Base-by-base conservation (phyloP, 2,888 invertebrate species). In the Erebia epiphron region DNA sequence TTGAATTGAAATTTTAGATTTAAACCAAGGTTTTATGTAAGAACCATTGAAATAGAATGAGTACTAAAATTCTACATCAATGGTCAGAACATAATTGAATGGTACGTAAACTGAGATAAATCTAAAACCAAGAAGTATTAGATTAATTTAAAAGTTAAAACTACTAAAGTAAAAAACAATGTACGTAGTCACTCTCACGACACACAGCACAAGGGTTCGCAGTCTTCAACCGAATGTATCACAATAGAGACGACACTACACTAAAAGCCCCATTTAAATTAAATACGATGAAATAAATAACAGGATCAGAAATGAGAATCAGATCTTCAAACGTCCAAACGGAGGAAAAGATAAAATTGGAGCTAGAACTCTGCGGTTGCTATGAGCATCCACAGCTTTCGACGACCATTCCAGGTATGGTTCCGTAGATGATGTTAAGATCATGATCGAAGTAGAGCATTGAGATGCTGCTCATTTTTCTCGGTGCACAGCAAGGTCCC, bases 381-480 rank as follows among this genome's bases (percentile, higher is more conserved):
- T 93, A 98, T 92, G 97, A 96, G 89, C 98, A 99, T 67, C 98
- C 98, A 87, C 98, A 99, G 83, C 96, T 95, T 79, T 98, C 98
- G 54, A 98, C 98, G 71, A 98, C 97, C 98, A 99, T 99, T 35
- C 98, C 98, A 8, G 98, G 98, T 79, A 99, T 94, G 74, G 96
- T 96, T 77, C 97, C 97, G 86, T 96, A 96, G 79, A 98, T 96
- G 82, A 99, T 96, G 86, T 97, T 98, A 79, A 96, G 94, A 79
- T 98, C 96, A 79, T 97, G 95, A 87, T 98, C 98, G 89, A 98
- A 98, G 87, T 98, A 98, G 75, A 99, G 94, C 96, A 99, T 97
- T 54, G 97, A 96, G 77, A 99, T 97, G 82, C 97, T 95, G 85
- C 96, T 97, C 95, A 98, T 95, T 86, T 96, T 96, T 68, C 98